These are phyloP conservation scores for Phorcus lineatus DNA, from an alignment of 2,888 invertebrate species.

Conservation along the genomic window DNA sequence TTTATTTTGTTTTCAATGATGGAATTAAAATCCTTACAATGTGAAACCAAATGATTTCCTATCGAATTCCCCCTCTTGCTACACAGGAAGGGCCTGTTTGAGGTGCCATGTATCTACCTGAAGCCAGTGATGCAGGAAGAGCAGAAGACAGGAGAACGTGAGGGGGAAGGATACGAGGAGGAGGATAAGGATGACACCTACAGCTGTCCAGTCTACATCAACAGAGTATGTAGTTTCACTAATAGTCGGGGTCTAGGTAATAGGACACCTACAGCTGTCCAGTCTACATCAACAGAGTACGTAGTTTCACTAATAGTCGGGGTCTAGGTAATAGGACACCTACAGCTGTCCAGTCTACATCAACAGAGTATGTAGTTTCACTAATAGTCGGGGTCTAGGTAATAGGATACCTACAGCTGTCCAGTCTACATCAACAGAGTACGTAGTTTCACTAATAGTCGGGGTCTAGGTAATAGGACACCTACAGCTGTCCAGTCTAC, in stretches of 20 bases:
- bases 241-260: too few relatives aligned
- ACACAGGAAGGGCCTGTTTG: slow-evolving; percentile 53
- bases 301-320: background rate
- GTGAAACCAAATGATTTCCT: too few relatives aligned
- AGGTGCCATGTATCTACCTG: slow-evolving; percentile 61
- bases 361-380: slow-evolving; percentile 14
- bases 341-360: slow-evolving; percentile 71
- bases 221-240: background rate
- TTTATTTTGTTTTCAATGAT: background rate
- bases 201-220: slow-evolving; percentile 69
- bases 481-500: slow-evolving; percentile 68
- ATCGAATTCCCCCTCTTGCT: too few relatives aligned
- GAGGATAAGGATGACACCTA: slow-evolving; percentile 38
- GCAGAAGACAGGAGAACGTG: background rate
- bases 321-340: background rate
- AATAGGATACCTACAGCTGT: slow-evolving; percentile 52
- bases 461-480: background rate
- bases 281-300: slow-evolving; percentile 56
- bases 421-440: slow-evolving; percentile 64
- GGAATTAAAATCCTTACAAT: too few relatives aligned
- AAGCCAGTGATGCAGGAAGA: slow-evolving; percentile 49
- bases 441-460: background rate
- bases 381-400: too few relatives aligned
- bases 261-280: slow-evolving; percentile 61
- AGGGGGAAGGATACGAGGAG: slow-evolving; percentile 9